Conservation (phyloP, 2,113 vertebrate species). For the Anhinga rufa region DNA sequence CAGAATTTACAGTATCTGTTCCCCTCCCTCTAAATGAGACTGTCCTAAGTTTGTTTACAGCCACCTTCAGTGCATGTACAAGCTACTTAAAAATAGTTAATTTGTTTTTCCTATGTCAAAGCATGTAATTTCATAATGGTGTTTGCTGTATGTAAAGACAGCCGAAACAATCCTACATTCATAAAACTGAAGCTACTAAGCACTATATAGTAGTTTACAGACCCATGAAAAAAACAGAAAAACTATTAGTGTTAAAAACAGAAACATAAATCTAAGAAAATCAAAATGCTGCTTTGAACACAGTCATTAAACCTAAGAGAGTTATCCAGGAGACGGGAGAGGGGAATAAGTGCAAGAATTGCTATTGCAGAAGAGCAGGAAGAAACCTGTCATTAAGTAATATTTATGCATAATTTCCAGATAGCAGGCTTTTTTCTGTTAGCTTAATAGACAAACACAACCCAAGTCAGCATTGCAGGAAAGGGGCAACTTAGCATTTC, state of each 20-base stretch:
- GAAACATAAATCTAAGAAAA: background rate
- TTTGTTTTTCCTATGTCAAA: background rate
- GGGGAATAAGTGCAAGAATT: background rate
- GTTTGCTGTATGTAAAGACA: background rate
- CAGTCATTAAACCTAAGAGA: background rate
- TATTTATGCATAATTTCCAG: background rate
- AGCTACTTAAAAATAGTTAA: background rate
- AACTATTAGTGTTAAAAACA: background rate
- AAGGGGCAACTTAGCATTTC: constrained; percentile 14
- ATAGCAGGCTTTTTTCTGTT: background rate
- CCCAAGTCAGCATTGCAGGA: background rate
- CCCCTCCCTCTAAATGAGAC: background rate
- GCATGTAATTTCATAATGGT: background rate
- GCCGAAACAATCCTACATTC: background rate
- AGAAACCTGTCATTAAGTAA: background rate
- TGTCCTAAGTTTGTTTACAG: background rate
- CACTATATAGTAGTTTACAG: background rate
- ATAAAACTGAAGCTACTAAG: background rate
- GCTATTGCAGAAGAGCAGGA: background rate
- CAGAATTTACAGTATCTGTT: background rate
- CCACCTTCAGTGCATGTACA: background rate
- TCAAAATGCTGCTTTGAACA: background rate
- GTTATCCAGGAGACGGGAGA: background rate
- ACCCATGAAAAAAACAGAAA: background rate
- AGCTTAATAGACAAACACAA: background rate